phyloP scores from a whole-genome alignment of 2,113 vertebrate species.

The Scomber scombrus region DNA sequence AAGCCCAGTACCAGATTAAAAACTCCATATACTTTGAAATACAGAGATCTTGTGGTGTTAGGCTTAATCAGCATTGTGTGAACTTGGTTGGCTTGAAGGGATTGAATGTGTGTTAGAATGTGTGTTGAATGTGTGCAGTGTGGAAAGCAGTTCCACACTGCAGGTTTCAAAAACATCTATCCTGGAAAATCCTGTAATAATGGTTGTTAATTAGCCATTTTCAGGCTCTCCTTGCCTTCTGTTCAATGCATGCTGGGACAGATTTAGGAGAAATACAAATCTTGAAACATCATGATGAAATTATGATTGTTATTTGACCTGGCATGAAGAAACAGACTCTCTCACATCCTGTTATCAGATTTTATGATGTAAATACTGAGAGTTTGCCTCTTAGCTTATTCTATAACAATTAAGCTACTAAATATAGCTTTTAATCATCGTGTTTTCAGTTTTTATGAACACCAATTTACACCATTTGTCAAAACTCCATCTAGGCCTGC shows the following conservation, averaged over 20 bases:
- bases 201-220: constrained; percentile 16
- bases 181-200: too few relatives aligned
- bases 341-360: constrained; percentile 2
- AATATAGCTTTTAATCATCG: neutral
- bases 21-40: too few relatives aligned
- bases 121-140: too few relatives aligned
- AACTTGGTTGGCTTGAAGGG: too few relatives aligned
- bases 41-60: too few relatives aligned
- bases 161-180: too few relatives aligned
- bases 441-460: neutral
- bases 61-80: too few relatives aligned
- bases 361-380: neutral
- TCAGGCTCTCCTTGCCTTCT: neutral
- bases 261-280: constrained; percentile 22
- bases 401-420: neutral
- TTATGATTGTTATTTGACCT: constrained; percentile 15
- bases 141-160: too few relatives aligned
- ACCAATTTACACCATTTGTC: neutral
- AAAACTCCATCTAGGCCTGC: neutral
- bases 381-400: neutral
- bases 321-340: neutral
- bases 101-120: too few relatives aligned
- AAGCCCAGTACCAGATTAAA: too few relatives aligned
- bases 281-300: neutral
- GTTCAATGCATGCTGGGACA: constrained; percentile 2